Conservation (phyloP, 1,140 invertebrate genomes). For the Drosophila rufa region DNA sequence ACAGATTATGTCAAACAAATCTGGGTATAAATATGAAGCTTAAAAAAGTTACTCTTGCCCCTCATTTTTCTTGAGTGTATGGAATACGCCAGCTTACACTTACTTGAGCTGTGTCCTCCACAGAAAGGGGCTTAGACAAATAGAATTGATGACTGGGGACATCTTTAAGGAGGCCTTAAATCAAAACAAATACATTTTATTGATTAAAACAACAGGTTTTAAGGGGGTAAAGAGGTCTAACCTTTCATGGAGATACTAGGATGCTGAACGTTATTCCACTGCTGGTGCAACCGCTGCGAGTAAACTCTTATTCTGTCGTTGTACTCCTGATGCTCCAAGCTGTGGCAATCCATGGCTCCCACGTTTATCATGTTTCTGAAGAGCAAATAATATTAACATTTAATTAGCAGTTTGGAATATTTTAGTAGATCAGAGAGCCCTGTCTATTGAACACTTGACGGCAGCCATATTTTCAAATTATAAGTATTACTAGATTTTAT, state of each 20-base stretch:
- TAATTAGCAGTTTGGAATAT: background rate
- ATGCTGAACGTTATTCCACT: conserved; percentile 85
- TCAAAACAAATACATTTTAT: background rate
- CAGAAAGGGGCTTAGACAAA: conserved; percentile 57
- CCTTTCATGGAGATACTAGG: conserved; percentile 62
- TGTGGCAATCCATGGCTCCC: conserved; percentile 91
- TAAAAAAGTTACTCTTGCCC: background rate
- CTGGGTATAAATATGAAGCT: too few species aligned
- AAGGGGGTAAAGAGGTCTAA: background rate
- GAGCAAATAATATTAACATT: background rate
- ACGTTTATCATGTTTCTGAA: conserved; percentile 93
- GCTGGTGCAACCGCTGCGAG: conserved; percentile 87
- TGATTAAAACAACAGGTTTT: background rate
- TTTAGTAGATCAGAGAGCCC: background rate
- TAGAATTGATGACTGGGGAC: conserved; percentile 76
- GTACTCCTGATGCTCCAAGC: conserved; percentile 91
- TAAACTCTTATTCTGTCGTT: conserved; percentile 91
- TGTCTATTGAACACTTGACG: background rate
- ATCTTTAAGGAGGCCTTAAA: conserved; percentile 74
- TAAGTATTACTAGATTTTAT: background rate
- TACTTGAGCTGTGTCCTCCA: conserved; percentile 74
- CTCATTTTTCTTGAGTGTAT: background rate
- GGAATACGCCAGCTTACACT: conserved; percentile 4
- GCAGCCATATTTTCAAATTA: background rate
- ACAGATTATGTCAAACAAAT: too few species aligned